These are phyloP conservation scores for Agapornis roseicollis DNA, from an alignment of 2,113 vertebrate genomes.

Conservation along the genomic window DNA sequence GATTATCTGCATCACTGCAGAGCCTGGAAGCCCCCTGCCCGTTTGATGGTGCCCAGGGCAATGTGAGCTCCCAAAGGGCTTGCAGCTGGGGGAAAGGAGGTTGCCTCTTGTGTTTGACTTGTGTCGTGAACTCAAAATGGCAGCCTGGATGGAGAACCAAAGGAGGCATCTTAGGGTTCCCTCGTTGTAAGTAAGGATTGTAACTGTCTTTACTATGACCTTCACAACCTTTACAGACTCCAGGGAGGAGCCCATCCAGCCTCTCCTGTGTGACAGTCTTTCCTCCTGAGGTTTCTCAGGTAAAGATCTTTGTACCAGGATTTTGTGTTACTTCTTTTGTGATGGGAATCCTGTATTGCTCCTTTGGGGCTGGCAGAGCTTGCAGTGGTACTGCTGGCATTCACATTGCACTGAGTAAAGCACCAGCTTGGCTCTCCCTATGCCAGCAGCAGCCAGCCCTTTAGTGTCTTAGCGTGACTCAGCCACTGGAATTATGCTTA, in stretches of 20 bases:
- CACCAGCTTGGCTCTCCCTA: constrained; percentile 54
- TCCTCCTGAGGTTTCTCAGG: neutral
- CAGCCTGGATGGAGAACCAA: neutral
- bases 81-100: neutral
- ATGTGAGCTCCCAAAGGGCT: neutral
- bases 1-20: neutral
- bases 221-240: neutral
- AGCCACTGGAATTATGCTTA: constrained; percentile 67
- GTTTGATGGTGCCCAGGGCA: fast-evolving
- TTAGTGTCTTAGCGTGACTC: constrained; percentile 72
- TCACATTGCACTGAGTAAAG: neutral
- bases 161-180: neutral
- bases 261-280: neutral
- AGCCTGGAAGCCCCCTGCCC: neutral
- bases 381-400: neutral
- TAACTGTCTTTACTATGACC: neutral
- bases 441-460: constrained; percentile 58
- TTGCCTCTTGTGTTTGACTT: neutral
- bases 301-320: neutral
- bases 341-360: neutral
- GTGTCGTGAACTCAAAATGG: neutral
- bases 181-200: fast-evolving
- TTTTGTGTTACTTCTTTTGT: neutral
- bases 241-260: neutral
- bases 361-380: neutral